Evolutionary conservation across 2,797 vertebrate genomes (phyloP), one percentile per base, ranked within the genome.

Genomic region (Anguilla megastoma): DNA sequence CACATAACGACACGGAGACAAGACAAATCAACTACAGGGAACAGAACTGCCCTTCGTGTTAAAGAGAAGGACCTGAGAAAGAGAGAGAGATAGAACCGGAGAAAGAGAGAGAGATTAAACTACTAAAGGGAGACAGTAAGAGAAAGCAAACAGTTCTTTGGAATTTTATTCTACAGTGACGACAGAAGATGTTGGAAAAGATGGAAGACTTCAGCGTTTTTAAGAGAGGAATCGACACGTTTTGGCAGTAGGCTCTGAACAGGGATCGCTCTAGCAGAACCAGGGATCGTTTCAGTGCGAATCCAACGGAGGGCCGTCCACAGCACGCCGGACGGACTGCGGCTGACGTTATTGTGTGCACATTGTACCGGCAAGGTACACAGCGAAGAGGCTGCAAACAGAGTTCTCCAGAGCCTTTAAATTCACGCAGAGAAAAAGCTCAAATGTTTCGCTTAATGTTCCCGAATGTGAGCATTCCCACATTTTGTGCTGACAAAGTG

Each of bases 1-100:
- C 90, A 69, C 85, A 92, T 91, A 92, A 95, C 92, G 93, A 93
- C 90, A 84, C 54, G 30, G 89, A 93, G 92, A 95, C 92, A 91
- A 71, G 87, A 91, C 88, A 92, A 87, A 91, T 18, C 52, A 30
- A 60, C 27, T 45, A 48, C 85, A 89, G 80, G 48, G 85, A 86
- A 90, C 10, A 88, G 80, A 66, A 86, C 92, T 90, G 87, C 89
- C 90, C 90, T 84, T 76, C 86, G 89, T 91, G 89, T 85, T 91
- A 21, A 5, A 86, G 86, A 84, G 45, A 52, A 50, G 69, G 8
- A 30, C 80, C 12, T 27, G 45, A 69, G 27, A 85, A 48, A 76
- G 45, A n/a, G 60, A 21, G 58, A 12, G 30, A 27, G 84, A 86
- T 30, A 27, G 27, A 12, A 56, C 27, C 50, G 3, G 58, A 85